Percentiles rank a stretch among this genome's conserved stretches.
Conservation (phyloP, 2,888 invertebrate genomes). For the Synergus umbraculus region DNA sequence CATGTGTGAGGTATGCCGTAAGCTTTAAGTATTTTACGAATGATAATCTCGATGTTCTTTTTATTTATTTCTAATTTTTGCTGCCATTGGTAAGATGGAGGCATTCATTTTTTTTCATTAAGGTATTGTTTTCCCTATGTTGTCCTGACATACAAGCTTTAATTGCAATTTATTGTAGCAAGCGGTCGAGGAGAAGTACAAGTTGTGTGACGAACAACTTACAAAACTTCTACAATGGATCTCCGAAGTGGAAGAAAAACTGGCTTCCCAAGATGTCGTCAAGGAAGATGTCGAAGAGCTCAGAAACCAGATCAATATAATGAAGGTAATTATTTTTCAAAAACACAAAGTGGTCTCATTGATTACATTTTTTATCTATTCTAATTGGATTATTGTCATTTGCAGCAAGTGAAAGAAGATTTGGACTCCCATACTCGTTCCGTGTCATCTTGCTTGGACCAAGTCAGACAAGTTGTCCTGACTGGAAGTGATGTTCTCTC, state of each 20-base stretch:
- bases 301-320: conserved; percentile 91
- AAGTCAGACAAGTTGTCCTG: conserved; percentile 92
- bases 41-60: conserved; percentile 44
- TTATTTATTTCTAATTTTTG: conserved; percentile 45
- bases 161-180: conserved; percentile 83
- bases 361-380: conserved; percentile 41
- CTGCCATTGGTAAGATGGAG: conserved; percentile 72
- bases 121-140: conserved; percentile 23
- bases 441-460: conserved; percentile 91
- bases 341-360: conserved; percentile 32
- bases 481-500: conserved; percentile 95
- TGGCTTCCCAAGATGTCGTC: conserved; percentile 91
- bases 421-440: conserved; percentile 91
- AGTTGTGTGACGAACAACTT: conserved; percentile 91
- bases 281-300: conserved; percentile 92
- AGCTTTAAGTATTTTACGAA: conserved; percentile 62
- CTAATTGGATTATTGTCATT: conserved; percentile 49
- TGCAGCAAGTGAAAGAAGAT: conserved; percentile 92
- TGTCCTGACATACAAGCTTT: conserved; percentile 17
- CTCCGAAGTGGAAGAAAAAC: conserved; percentile 88
- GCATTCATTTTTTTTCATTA: conserved; percentile 43
- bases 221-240: conserved; percentile 93
- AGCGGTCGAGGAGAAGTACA: conserved; percentile 97
- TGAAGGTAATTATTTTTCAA: conserved; percentile 82
- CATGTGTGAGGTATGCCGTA: conserved; percentile 75